A percentile compares a stretch with the other conserved stretches of the same genome.
Conservation (phyloP, 2,797 vertebrate genomes). For the Carapus acus region DNA sequence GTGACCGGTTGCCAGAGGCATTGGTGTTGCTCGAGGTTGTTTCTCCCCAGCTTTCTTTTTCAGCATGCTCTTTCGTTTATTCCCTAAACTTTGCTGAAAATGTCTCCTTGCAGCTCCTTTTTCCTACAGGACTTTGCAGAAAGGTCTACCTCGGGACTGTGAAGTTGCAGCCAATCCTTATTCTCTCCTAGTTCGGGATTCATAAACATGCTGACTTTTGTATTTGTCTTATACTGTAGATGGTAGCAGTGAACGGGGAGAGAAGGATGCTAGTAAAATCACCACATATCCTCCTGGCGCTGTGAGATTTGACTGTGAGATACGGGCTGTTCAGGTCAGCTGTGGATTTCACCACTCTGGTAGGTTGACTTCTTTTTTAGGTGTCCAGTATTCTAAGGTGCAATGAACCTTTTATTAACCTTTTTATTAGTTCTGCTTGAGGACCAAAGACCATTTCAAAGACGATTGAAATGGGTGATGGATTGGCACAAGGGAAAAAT, state of each 20-base stretch:
- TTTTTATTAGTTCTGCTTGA: too few species aligned
- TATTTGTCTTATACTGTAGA: slow-evolving; percentile 75
- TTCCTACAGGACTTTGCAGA: slow-evolving; percentile 54
- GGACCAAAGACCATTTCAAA: too few species aligned
- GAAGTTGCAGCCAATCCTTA: slow-evolving; percentile 37
- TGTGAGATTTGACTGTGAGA: slow-evolving; percentile 91
- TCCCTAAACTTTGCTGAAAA: slow-evolving; percentile 20
- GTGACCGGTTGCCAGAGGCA: slow-evolving; percentile 46
- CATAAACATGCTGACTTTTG: slow-evolving; percentile 37
- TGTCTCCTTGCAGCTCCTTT: slow-evolving; percentile 44
- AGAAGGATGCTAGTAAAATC: slow-evolving; percentile 99
- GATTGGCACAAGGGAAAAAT: too few species aligned
- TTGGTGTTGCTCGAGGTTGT: slow-evolving; percentile 33
- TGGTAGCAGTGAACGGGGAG: slow-evolving; percentile 92
- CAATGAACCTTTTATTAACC: too few species aligned
- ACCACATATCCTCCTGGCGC: slow-evolving; percentile 97
- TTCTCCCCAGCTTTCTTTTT: slow-evolving; percentile 27
- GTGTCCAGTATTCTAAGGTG: too few species aligned
- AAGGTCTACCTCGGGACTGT: slow-evolving; percentile 47
- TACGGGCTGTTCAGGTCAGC: slow-evolving; percentile 94
- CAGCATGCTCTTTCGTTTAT: slow-evolving; percentile 37
- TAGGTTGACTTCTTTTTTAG: slow-evolving; percentile 50
- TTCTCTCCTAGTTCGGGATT: slow-evolving; percentile 4
- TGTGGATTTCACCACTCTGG: slow-evolving; percentile 99
- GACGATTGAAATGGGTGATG: too few species aligned